Evolutionary conservation across 2,113 vertebrate genomes (phyloP).

Genomic region (Lepus timidus): DNA sequence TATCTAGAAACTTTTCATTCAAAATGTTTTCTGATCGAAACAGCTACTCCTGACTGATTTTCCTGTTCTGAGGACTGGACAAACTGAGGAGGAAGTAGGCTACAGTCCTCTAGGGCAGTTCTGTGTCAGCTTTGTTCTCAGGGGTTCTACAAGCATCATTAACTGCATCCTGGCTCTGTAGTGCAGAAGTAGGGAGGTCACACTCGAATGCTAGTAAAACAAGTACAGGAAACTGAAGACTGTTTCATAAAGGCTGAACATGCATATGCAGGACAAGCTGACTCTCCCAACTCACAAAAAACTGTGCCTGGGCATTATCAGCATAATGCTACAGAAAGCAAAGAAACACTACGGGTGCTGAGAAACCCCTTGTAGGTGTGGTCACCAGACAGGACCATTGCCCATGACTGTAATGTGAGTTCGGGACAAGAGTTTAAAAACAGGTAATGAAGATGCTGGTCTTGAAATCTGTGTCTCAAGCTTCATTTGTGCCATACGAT

Average conservation of each 20-base stretch:
- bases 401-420: neutral
- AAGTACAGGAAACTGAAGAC: neutral
- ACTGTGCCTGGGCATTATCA: neutral
- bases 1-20: constrained; percentile 48
- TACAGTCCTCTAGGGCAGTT: neutral
- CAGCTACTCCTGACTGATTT: neutral
- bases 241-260: neutral
- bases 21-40: neutral
- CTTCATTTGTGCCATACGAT: neutral
- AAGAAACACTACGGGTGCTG: neutral
- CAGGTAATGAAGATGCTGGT: constrained; percentile 13
- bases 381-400: neutral
- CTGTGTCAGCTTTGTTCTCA: neutral
- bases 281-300: constrained; percentile 1
- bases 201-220: constrained; percentile 24
- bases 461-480: neutral
- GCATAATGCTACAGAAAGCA: neutral
- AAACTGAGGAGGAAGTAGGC: neutral
- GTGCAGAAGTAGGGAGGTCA: neutral
- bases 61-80: neutral
- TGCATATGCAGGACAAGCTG: neutral
- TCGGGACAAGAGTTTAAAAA: constrained; percentile 3
- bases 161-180: neutral
- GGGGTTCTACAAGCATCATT: neutral
- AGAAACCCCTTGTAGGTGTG: neutral